Evolutionary conservation across 2,113 vertebrate species (phyloP).

Genomic region (Microcebus tavaratra): DNA sequence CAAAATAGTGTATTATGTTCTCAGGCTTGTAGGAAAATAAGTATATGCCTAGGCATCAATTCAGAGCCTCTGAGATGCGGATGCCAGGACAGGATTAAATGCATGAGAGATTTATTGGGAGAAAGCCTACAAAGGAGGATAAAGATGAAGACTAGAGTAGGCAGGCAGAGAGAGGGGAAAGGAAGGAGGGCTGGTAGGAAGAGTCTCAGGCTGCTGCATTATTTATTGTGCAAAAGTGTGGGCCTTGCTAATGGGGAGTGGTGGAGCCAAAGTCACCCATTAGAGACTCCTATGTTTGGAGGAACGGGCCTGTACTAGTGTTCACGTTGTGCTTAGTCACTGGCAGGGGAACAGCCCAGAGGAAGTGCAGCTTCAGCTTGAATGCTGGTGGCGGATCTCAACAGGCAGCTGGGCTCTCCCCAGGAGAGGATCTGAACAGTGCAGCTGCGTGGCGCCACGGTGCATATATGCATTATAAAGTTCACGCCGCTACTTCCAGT

Average conservation of each 20-base stretch:
- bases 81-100: not conserved
- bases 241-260: not conserved
- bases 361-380: not conserved
- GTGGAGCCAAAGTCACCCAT: not conserved
- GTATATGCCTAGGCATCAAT: accelerated
- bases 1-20: not conserved
- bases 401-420: not conserved
- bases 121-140: not conserved
- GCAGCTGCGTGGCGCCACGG: accelerated
- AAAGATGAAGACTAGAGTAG: not conserved
- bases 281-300: not conserved
- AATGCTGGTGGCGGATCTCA: no score
- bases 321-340: accelerated
- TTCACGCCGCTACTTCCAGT: not conserved
- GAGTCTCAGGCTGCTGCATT: not conserved
- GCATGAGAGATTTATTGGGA: not conserved
- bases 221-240: not conserved
- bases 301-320: not conserved
- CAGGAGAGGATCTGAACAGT: not conserved
- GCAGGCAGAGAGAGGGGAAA: not conserved
- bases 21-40: not conserved
- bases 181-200: not conserved
- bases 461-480: accelerated
- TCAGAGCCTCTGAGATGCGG: not conserved
- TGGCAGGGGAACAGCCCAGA: not conserved